A percentile compares a stretch with the other conserved stretches of the same genome.
Conservation (phyloP, 2,888 invertebrate genomes). For the Amiota mariae region DNA sequence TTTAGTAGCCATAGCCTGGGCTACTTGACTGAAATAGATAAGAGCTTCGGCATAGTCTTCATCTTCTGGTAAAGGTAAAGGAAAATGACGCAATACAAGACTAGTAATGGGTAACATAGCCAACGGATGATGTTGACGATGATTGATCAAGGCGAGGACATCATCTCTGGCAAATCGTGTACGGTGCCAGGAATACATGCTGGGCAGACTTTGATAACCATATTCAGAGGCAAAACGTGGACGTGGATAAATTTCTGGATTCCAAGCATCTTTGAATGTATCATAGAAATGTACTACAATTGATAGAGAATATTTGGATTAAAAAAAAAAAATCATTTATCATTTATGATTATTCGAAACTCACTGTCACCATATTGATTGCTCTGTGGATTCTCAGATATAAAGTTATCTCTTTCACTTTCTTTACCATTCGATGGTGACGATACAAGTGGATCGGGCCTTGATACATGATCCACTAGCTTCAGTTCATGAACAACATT, state of each 20-base stretch:
- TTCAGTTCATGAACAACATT: constrained; percentile 81
- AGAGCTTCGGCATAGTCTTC: constrained; percentile 79
- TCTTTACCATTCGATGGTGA: constrained; percentile 91
- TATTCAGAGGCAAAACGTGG: constrained; percentile 96
- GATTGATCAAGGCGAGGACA: constrained; percentile 79
- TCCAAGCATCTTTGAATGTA: constrained; percentile 87
- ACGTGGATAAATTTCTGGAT: constrained; percentile 82
- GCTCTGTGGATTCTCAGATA: constrained; percentile 85
- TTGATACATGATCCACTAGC: constrained; percentile 58
- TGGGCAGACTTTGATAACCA: constrained; percentile 93
- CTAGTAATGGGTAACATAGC: constrained; percentile 80
- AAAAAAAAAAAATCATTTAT: neutral
- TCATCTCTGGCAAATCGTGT: constrained; percentile 76
- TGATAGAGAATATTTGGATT: too few relatives aligned
- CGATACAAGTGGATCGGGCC: constrained; percentile 79
- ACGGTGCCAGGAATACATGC: constrained; percentile 79
- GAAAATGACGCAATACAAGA: constrained; percentile 79
- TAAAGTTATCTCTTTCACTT: constrained; percentile 83
- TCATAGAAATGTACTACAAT: constrained; percentile 90
- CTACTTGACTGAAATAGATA: constrained; percentile 90
- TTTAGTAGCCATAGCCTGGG: constrained; percentile 91
- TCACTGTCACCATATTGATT: constrained; percentile 88
- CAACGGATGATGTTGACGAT: constrained; percentile 89
- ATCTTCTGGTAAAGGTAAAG: constrained; percentile 76
- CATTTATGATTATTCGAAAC: constrained; percentile 33